Evolutionary conservation across 1,140 invertebrate genomes (phyloP).

Genomic region (Drosophila burlai): DNA sequence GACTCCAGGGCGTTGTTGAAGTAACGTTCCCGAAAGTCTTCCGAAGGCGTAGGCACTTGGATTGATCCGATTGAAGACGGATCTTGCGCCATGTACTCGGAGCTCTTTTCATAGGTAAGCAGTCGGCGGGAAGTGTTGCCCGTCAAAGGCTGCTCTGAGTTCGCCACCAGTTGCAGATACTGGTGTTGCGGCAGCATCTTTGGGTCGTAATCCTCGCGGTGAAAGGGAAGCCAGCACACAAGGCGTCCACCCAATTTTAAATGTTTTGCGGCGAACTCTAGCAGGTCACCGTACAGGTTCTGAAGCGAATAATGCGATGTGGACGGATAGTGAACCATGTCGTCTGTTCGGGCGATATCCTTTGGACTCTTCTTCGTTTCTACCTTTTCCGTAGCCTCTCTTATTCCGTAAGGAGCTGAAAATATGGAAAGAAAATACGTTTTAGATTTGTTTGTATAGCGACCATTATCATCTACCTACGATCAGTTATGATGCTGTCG

Average conservation of each 20-base stretch:
- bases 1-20: constrained; percentile 88
- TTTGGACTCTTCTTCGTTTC: constrained; percentile 88
- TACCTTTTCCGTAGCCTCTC: constrained; percentile 95
- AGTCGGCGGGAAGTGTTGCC: constrained; percentile 92
- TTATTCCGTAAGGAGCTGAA: constrained; percentile 97
- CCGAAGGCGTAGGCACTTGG: constrained; percentile 3
- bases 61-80: constrained; percentile 42
- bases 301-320: constrained; percentile 94
- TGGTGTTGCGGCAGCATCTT: constrained; percentile 92
- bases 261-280: constrained; percentile 92
- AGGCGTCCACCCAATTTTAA: constrained; percentile 91
- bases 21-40: constrained; percentile 86
- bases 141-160: constrained; percentile 94
- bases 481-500: constrained; percentile 97
- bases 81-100: constrained; percentile 80
- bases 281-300: constrained; percentile 93
- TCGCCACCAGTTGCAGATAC: constrained; percentile 91
- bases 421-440: neutral
- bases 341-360: constrained; percentile 66
- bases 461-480: constrained; percentile 88
- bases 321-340: constrained; percentile 88
- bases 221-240: constrained; percentile 97
- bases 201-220: constrained; percentile 91
- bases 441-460: neutral
- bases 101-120: constrained; percentile 94